Evolutionary conservation across 2,888 invertebrate genomes (phyloP).

Genomic region (Agrotis segetum): DNA sequence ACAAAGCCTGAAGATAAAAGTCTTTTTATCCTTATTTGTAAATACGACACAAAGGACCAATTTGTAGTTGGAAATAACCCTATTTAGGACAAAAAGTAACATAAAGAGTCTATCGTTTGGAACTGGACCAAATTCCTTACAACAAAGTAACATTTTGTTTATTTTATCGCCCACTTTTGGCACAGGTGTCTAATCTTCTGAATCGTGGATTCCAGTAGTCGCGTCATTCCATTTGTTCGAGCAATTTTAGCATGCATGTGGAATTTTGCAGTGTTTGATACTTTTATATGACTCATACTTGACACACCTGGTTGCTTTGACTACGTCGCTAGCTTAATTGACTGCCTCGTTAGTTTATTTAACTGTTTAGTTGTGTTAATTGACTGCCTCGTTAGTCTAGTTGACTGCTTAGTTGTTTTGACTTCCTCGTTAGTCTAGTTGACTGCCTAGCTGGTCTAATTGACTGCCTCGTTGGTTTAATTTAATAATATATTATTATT

Average conservation of each 20-base stretch:
- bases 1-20: constrained; percentile 17
- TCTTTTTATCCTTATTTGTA: constrained; percentile 27
- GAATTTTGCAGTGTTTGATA: constrained; percentile 3
- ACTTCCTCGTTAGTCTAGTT: too few species aligned
- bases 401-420: too few species aligned
- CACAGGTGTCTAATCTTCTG: constrained; percentile 90
- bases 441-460: too few species aligned
- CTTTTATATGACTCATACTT: neutral
- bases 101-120: constrained; percentile 38
- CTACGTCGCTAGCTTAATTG: too few species aligned
- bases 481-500: too few species aligned
- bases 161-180: constrained; percentile 46
- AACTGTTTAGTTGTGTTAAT: too few species aligned
- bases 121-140: constrained; percentile 34
- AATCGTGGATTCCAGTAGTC: constrained; percentile 89
- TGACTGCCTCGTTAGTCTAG: too few species aligned
- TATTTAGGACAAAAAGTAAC: constrained; percentile 35
- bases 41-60: constrained; percentile 37
- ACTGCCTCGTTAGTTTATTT: too few species aligned
- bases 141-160: constrained; percentile 35
- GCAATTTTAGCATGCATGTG: constrained; percentile 11
- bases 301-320: too few species aligned
- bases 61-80: constrained; percentile 34
- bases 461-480: too few species aligned
- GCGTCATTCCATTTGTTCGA: constrained; percentile 74